Evolutionary conservation across 1,140 invertebrate species (phyloP).

Genomic region (Zaprionus lachaisei): DNA sequence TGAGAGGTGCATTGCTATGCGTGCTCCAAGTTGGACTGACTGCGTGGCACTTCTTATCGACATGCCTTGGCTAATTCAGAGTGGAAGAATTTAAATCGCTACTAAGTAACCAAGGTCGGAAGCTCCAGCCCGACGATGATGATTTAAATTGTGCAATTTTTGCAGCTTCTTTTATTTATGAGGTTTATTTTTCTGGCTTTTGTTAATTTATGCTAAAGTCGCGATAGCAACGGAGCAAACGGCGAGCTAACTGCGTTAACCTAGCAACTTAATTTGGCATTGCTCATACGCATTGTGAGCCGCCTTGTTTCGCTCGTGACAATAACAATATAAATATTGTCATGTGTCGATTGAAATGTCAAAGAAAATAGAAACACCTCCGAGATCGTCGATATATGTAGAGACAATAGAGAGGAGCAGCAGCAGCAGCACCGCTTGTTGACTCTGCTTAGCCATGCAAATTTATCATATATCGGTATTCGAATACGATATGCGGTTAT

Average conservation of each 20-base stretch:
- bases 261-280: conserved; percentile 56
- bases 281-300: conserved; percentile 47
- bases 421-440: conserved; percentile 29
- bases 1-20: conserved; percentile 16
- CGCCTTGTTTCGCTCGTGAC: conserved; percentile 16
- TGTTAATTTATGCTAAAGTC: conserved; percentile 53
- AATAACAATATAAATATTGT: conserved; percentile 30
- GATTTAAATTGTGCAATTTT: conserved; percentile 49
- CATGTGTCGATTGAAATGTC: conserved; percentile 45
- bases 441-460: conserved; percentile 47
- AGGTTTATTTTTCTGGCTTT: conserved; percentile 18
- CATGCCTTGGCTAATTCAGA: conserved; percentile 20
- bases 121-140: conserved; percentile 23
- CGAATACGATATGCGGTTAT: conserved; percentile 12
- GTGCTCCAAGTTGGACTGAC: conserved; percentile 3
- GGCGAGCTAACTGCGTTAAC: conserved; percentile 30
- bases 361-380: conserved; percentile 40
- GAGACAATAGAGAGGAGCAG: conserved; percentile 38
- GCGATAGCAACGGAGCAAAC: conserved; percentile 5
- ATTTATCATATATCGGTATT: conserved; percentile 33
- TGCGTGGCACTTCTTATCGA: not conserved
- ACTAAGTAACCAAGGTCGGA: conserved; percentile 35
- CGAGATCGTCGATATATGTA: not conserved
- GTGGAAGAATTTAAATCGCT: conserved; percentile 30
- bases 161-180: conserved; percentile 50